Percentiles rank a stretch among this genome's conserved stretches.
Conservation (phyloP, 1,140 invertebrate genomes). For the Cydia fagiglandana region DNA sequence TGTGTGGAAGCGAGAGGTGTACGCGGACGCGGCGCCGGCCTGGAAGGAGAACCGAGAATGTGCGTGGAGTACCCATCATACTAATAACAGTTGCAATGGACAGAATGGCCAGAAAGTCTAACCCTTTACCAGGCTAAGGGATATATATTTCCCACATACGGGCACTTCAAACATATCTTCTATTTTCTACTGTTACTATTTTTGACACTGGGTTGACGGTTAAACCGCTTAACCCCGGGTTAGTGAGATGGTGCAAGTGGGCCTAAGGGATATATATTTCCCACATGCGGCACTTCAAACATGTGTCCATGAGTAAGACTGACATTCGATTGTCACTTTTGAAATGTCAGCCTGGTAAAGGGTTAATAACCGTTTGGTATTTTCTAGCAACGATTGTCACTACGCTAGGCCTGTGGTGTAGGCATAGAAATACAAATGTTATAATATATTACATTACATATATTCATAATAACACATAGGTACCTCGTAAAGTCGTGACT, state of each 20-base stretch:
- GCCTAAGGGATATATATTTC: too few species aligned
- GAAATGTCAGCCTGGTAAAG: too few species aligned
- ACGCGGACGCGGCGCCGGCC: conserved; percentile 80
- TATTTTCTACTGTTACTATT: too few species aligned
- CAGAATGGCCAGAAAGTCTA: conserved; percentile 33
- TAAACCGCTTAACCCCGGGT: too few species aligned
- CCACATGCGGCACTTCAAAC: too few species aligned
- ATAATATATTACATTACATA: background rate
- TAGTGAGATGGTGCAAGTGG: too few species aligned
- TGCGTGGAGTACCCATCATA: conserved; percentile 78
- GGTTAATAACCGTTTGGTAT: background rate
- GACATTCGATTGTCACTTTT: too few species aligned
- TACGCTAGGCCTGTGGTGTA: background rate
- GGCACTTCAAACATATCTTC: too few species aligned
- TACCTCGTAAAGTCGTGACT: conserved; percentile 1
- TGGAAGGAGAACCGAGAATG: conserved; percentile 93
- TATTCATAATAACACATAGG: background rate
- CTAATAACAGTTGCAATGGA: conserved; percentile 28
- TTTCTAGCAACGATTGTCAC: background rate
- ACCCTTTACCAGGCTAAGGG: too few species aligned
- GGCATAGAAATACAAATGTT: background rate
- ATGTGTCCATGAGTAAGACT: too few species aligned
- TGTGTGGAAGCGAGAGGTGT: conserved; percentile 98
- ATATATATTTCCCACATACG: too few species aligned
- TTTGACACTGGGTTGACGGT: too few species aligned